Base-by-base conservation (phyloP, 2,888 invertebrate species). In the Rhagonycha fulva region DNA sequence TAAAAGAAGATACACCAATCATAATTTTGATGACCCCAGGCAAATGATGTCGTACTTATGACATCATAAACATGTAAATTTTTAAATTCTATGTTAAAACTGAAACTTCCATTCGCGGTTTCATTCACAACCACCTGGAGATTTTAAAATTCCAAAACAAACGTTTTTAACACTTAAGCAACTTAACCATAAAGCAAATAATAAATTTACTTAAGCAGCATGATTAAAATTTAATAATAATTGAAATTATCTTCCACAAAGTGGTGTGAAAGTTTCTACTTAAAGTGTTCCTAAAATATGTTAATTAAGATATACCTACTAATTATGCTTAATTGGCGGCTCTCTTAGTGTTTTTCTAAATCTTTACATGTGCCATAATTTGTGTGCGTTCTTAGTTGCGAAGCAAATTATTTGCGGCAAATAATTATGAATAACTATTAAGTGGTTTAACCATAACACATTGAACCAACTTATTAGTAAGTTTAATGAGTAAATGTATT, bases 291-390 rank as follows among this genome's bases (percentile, higher is more conserved):
- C 72, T 79, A 79, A 79, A 80, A 75, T 74, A 73, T 72, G 73
- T 79, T 80, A 80, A 81, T 81, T 81, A 80, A 81, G 78, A 79
- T 78, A 73, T 60, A 71, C 70, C 74, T 76, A 81, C 79, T 82
- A 82, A 82, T 82, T 80, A 80, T 72, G 61, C 76, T 74, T 81
- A 79, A 76, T 80, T 74, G 81, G 76, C 81, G 80, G 80, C 74
- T 47, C 76, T 72, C 76, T 79, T 80, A 11, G 76, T 63, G 63
- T 75, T 61, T 75, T 61, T 69, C 75, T 28, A 71, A 75, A 62
- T 69, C 26, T 76, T 70, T 76, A 75, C 76, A 71, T 66, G 47
- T 47, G 47, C 47, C 47, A 69, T 71, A 71, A 71, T 71, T 71
- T 70, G 67, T 67, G 67, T 68, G 30, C 60, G 3, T 28, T 19